Evolutionary conservation across 2,113 vertebrate genomes (phyloP).

Genomic region (Microcebus jonahi): DNA sequence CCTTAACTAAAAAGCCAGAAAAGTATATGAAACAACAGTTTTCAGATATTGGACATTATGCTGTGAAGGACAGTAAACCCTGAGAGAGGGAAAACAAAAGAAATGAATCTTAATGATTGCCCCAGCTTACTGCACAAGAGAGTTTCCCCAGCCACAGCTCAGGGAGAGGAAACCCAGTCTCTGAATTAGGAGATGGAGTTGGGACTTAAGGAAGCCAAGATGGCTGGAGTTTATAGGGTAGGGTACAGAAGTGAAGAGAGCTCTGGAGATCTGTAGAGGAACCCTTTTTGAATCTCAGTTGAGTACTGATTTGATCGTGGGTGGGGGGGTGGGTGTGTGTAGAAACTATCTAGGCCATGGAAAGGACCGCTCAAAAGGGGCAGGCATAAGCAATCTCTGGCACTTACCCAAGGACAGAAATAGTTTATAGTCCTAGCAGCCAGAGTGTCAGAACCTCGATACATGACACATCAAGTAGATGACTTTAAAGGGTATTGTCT

Average conservation of each 20-base stretch:
- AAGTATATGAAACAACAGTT: background rate
- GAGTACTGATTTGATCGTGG: background rate
- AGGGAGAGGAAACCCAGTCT: background rate
- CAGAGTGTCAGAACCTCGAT: background rate
- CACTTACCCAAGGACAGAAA: background rate
- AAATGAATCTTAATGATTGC: background rate
- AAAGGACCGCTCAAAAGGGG: background rate
- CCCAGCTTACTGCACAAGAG: background rate
- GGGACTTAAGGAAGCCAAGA: background rate
- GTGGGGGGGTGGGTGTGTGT: background rate
- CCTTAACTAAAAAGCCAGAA: background rate
- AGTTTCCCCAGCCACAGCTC: background rate
- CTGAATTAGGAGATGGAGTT: background rate
- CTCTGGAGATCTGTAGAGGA: background rate
- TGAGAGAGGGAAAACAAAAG: background rate
- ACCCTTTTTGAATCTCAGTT: background rate
- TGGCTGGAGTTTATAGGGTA: background rate
- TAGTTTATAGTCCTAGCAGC: background rate
- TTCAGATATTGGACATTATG: background rate
- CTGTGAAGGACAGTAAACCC: background rate
- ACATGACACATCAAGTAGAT: background rate
- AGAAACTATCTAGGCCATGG: background rate
- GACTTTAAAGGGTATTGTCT: background rate
- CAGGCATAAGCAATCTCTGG: background rate
- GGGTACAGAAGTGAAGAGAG: background rate